Base-by-base conservation (phyloP, 2,888 invertebrate genomes). In the Hydrotaea cyrtoneurina region DNA sequence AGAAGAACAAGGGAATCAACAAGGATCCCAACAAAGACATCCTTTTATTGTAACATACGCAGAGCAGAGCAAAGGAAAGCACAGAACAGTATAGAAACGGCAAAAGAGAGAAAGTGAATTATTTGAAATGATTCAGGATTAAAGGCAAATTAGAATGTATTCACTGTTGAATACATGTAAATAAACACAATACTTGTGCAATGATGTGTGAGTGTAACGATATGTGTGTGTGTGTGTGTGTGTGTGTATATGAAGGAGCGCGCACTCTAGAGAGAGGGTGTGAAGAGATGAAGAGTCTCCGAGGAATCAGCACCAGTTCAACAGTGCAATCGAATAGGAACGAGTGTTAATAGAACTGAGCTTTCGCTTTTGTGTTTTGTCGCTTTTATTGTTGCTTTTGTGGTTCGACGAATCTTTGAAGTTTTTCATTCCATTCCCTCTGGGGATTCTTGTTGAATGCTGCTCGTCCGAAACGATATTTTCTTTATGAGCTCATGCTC, bases 121-220 rank as follows among this genome's bases (percentile, higher is more conserved):
- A 57, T 74, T 75, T 53, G 46, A 62, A 82, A 75, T 76, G 62
- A 75, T 26, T 78, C 39, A 19, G 73, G 66, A 79, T 83, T 79
- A 64, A 72, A 83, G 64, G n/a, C 43, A 76, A 79, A 76, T 79
- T 76, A 55, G 72, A 79, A 79, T 55, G 72, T 57, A 76, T 64
- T 71, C 39, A 76, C 23, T 69, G 69, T 39, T 50, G 15, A 23
- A 36, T 46, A 53, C 64, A 64, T 76, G 17, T 17, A 53, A 59
- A 74, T 43, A 74, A 74, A 59, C 39, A 57, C 57, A 74, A 72
- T 72, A 50, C 72, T 72, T 31, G 26, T 59, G 39, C 19, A 55
- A 73, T 31, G 19, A 73, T 62, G 62, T 64, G 62, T 43, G 31
- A 75, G 13, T 59, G 23, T 57, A 21, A 2, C 23, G 17, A 43